Conservation (phyloP, 2,113 vertebrate genomes). For the Paradoxurus hermaphroditus region DNA sequence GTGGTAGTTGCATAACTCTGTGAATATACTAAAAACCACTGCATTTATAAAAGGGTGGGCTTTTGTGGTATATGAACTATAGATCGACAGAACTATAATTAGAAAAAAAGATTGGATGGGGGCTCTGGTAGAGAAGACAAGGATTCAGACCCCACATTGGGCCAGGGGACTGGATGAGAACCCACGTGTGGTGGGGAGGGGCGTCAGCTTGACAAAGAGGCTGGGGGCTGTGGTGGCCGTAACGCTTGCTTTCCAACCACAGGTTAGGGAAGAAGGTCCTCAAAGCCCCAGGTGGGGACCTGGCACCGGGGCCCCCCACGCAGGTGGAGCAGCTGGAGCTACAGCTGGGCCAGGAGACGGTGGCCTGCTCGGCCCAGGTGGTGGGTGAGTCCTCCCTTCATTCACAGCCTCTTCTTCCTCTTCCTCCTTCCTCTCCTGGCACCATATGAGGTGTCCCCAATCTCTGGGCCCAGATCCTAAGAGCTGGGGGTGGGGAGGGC, state of each 20-base stretch:
- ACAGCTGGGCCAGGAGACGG: conserved; percentile 87
- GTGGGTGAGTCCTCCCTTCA: conserved; percentile 85
- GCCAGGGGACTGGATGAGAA: not conserved
- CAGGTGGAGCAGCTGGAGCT: conserved; percentile 87
- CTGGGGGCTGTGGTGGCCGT: not conserved
- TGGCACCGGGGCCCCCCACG: conserved; percentile 52
- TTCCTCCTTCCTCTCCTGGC: not conserved
- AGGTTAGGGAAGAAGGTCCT: conserved; percentile 79
- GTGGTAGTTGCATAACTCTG: not conserved
- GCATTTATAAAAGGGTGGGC: not conserved
- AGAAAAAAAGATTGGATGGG: not conserved
- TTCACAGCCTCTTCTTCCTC: not conserved
- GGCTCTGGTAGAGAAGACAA: not conserved
- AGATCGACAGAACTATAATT: not conserved
- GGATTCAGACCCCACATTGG: not conserved
- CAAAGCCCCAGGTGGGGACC: conserved; percentile 66
- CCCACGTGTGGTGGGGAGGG: not conserved
- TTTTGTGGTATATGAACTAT: not conserved
- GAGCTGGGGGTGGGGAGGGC: not conserved
- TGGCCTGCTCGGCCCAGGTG: conserved; percentile 89
- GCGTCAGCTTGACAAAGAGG: not conserved
- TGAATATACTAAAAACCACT: not conserved
- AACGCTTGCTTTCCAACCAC: conserved; percentile 49
- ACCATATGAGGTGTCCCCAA: not conserved
- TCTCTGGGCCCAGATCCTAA: not conserved